Percentiles rank a stretch among this genome's conserved stretches.
phyloP scores from a whole-genome alignment of 2,797 vertebrate species.

The Iguana delicatissima region DNA sequence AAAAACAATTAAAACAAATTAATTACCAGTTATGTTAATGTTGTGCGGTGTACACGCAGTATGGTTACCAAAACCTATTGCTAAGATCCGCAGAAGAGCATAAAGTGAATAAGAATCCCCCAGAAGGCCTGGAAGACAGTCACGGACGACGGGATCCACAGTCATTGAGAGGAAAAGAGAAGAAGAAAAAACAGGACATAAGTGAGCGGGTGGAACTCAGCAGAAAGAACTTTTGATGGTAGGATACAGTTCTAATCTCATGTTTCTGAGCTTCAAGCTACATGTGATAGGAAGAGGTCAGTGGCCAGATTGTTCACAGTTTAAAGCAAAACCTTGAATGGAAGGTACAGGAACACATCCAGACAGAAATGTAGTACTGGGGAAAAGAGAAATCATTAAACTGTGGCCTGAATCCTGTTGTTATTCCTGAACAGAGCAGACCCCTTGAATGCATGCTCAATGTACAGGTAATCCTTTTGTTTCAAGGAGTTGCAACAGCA shows the following conservation, averaged over 20 bases:
- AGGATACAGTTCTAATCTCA: background rate
- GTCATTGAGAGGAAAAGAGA: conserved; percentile 27
- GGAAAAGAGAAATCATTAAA: too few species aligned
- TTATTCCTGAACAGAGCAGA: too few species aligned
- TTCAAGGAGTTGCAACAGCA: too few species aligned
- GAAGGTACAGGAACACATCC: background rate
- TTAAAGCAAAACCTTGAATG: too few species aligned
- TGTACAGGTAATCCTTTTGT: too few species aligned
- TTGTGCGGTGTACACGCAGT: conserved; percentile 63
- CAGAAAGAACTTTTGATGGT: conserved; percentile 16
- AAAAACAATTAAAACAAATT: conserved; percentile 82
- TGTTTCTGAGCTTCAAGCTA: background rate
- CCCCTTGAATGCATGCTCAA: too few species aligned
- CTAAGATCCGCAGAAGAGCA: conserved; percentile 70
- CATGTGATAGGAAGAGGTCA: background rate
- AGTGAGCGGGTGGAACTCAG: background rate
- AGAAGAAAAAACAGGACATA: background rate
- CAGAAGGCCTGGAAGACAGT: conserved; percentile 53
- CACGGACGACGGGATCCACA: background rate
- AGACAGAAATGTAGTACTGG: background rate
- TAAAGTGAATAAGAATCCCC: conserved; percentile 67
- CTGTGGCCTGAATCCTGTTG: too few species aligned
- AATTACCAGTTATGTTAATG: conserved; percentile 77
- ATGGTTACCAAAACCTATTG: conserved; percentile 71
- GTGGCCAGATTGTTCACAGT: background rate